Base-by-base conservation (phyloP, 30 jellyfish, hydroid and myxozoan genomes). In the Aurelia aurita complex sp. Pacific region DNA sequence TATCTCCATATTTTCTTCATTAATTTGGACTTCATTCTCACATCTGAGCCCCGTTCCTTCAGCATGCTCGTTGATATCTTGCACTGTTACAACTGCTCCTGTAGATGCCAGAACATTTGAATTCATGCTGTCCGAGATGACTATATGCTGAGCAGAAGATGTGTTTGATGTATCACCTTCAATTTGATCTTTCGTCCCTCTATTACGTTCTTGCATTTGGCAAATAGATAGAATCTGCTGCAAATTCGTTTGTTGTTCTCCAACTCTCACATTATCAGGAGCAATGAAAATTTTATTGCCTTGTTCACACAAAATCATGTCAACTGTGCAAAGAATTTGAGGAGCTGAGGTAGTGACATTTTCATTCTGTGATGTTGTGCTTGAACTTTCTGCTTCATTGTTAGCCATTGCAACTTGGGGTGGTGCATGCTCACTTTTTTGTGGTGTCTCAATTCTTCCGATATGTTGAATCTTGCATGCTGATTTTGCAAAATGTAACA, bases 291-390 rank as follows among this genome's bases (percentile, higher is more conserved):
- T 82, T 69, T 82, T 82, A 74, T 82, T 82, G 65, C 91, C 91
- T 61, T 82, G 91, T 61, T 82, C 91, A 71, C 91, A 82, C 3
- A 82, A 69, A 38, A 82, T 72, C 91, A 82, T 82, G 46, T 82
- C 91, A 55, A 82, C 86, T 12, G 91, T 82, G 80, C 91, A 82
- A 38, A 82, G 83, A 17, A 82, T 82, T 79, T 82, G 91, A 18
- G 91, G 85, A 7, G 78, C 73, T n/a, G 85, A 64, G 33, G 36
- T 51, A 5, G 86, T 23, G 74, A 61, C 74, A 11, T 15, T 23
- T 7, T 42, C 65, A 8, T 50, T 64, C 13, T 77, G 15, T 3
- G 81, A 10, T 15, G 59, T 17, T 1, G 43, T 67, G 57, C 16
- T 32, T 2, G 29, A 32, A 13, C 51, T 34, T 57, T 69, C 38